These are phyloP conservation scores for Phyllopteryx taeniolatus DNA, from an alignment of 2,113 vertebrate genomes.

Conservation along the genomic window DNA sequence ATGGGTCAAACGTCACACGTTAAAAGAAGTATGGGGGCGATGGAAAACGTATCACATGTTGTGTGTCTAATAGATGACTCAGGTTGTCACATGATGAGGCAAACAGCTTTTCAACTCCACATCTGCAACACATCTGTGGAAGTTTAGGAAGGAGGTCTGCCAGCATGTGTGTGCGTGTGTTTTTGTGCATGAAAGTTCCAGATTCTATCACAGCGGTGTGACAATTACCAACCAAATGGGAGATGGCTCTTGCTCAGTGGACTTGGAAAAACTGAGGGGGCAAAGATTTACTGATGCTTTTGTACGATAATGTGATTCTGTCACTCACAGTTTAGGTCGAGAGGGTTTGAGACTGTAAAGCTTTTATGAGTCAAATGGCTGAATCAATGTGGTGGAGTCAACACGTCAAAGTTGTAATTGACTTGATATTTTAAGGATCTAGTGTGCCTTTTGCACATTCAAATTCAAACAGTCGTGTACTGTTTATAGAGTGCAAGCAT, in stretches of 20 bases:
- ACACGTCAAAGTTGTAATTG: background rate
- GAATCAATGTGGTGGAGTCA: background rate
- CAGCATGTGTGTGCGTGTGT: slow-evolving; percentile 11
- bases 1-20: background rate
- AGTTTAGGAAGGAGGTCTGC: background rate
- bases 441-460: background rate
- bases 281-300: background rate
- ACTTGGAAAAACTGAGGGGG: background rate
- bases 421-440: background rate
- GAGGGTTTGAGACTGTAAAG: background rate
- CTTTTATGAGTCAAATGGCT: background rate
- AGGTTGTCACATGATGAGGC: slow-evolving; percentile 38
- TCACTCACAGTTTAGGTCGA: too few species aligned
- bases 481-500: background rate
- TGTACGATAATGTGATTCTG: background rate
- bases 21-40: slow-evolving; percentile 22
- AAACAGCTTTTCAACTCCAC: slow-evolving; percentile 5
- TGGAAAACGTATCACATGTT: slow-evolving; percentile 38
- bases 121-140: slow-evolving; percentile 7
- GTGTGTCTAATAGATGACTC: slow-evolving; percentile 47
- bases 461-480: background rate
- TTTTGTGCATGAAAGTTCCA: background rate
- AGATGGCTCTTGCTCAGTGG: background rate
- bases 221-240: slow-evolving; percentile 50
- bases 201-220: slow-evolving; percentile 27